Evolutionary conservation across 2,797 vertebrate genomes (phyloP).

Genomic region (Macroramphosus scolopax): DNA sequence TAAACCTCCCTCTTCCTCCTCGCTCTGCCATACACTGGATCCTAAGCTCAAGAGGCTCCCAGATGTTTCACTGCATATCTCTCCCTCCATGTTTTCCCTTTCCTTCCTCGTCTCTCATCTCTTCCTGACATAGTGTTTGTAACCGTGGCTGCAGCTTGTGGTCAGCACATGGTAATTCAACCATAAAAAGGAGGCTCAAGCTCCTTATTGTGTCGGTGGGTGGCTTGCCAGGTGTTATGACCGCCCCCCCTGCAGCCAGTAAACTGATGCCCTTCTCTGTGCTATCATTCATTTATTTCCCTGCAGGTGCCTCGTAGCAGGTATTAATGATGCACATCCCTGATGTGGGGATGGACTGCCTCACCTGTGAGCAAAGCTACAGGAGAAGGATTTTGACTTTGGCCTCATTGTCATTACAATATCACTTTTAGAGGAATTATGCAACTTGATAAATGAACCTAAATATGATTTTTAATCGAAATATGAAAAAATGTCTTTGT

Average conservation of each 20-base stretch:
- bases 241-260: conserved; percentile 44
- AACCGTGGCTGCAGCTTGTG: conserved; percentile 24
- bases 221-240: conserved; percentile 53
- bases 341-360: conserved; percentile 19
- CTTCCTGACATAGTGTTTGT: conserved; percentile 21
- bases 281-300: conserved; percentile 63
- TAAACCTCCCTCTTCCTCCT: conserved; percentile 23
- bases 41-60: too few species aligned
- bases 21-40: background rate
- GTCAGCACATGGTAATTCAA: conserved; percentile 45
- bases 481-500: too few species aligned
- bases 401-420: too few species aligned
- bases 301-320: conserved; percentile 57
- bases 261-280: conserved; percentile 52
- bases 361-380: conserved; percentile 21
- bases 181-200: conserved; percentile 37
- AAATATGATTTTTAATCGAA: too few species aligned
- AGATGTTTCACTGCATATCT: too few species aligned
- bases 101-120: conserved; percentile 5
- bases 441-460: too few species aligned
- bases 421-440: too few species aligned
- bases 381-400: conserved; percentile 4
- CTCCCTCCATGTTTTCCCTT: conserved; percentile 3
- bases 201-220: conserved; percentile 40
- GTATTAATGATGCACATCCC: conserved; percentile 45